Percentiles rank a stretch among this genome's conserved stretches.
These are phyloP conservation scores for Orussus abietinus DNA, from an alignment of 1,140 invertebrate genomes.

Conservation along the genomic window DNA sequence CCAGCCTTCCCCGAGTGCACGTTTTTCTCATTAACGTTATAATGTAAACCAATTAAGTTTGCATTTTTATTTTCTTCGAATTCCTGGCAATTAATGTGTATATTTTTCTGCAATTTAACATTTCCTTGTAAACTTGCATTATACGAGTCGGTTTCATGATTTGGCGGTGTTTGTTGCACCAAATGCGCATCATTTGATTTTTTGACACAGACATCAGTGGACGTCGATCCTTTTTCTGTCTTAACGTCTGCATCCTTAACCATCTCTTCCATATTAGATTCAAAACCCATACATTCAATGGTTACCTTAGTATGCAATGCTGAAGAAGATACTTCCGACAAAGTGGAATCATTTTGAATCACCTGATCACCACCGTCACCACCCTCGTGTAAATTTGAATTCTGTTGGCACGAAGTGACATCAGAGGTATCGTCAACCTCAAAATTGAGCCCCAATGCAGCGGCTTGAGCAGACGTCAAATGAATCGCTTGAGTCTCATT, in stretches of 20 bases:
- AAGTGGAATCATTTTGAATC: no score
- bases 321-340: conserved; percentile 5
- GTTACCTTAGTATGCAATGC: conserved; percentile 6
- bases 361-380: conserved; percentile 1
- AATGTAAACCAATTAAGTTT: conserved; percentile 13
- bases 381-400: conserved; percentile 16
- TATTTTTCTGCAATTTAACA: no score
- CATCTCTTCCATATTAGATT: conserved; percentile 8
- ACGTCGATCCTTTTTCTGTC: no score
- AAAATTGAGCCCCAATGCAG: conserved; percentile 35
- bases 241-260: no score
- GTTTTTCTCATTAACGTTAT: conserved; percentile 13
- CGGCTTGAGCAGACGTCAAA: conserved; percentile 32
- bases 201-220: no score
- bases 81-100: no score
- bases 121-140: no score
- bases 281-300: conserved; percentile 8
- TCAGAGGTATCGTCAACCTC: conserved; percentile 28
- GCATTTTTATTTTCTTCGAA: no score
- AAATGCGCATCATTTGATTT: no score
- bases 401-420: conserved; percentile 21
- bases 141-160: no score
- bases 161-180: no score
- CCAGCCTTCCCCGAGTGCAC: conserved; percentile 13
- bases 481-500: conserved; percentile 31